Evolutionary conservation across 2,113 vertebrate genomes (phyloP).

Genomic region (Amazona guildingii): DNA sequence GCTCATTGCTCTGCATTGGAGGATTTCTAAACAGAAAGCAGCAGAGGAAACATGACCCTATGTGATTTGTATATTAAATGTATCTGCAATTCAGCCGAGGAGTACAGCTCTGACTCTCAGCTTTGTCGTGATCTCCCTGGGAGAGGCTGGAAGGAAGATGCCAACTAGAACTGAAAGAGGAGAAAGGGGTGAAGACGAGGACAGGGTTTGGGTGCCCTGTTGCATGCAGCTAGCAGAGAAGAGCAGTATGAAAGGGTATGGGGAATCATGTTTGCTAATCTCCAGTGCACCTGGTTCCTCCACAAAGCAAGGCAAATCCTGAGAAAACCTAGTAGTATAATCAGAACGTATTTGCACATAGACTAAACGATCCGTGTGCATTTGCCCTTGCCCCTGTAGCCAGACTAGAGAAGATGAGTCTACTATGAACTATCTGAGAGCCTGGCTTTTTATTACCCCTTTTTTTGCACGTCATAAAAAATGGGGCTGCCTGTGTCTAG

Average conservation of each 20-base stretch:
- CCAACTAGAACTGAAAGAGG: not conserved
- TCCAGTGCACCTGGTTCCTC: not conserved
- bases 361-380: rapidly evolving
- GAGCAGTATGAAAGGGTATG: not conserved
- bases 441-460: not conserved
- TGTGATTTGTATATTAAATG: not conserved
- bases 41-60: not conserved
- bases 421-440: not conserved
- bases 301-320: not conserved
- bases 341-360: rapidly evolving
- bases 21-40: not conserved
- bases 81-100: not conserved
- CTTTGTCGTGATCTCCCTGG: not conserved
- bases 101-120: not conserved
- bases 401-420: not conserved
- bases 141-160: not conserved
- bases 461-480: not conserved
- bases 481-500: not conserved
- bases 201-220: not conserved
- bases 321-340: not conserved
- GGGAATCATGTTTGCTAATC: not conserved
- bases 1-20: not conserved
- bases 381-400: not conserved
- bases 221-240: not conserved
- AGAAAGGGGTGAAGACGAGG: not conserved